Percentiles rank a stretch among this genome's conserved stretches.
These are phyloP conservation scores for Drosophila kikkawai DNA, from an alignment of 1,140 invertebrate genomes.

Conservation along the genomic window DNA sequence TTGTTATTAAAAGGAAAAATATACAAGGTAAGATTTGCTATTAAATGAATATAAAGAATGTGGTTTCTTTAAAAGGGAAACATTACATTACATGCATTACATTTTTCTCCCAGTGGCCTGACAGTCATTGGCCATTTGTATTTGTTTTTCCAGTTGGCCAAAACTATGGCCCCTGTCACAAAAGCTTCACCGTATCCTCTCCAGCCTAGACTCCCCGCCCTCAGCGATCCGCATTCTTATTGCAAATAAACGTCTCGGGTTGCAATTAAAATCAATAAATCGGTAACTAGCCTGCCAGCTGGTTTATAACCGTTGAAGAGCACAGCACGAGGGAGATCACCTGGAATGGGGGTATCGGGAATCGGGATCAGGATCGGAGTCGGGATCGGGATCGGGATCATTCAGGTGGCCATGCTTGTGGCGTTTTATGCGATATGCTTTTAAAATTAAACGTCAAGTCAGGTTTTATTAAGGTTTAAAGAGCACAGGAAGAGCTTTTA, in stretches of 20 bases:
- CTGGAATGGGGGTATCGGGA: slow-evolving; percentile 1
- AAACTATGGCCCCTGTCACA: slow-evolving; percentile 73
- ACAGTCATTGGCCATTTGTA: slow-evolving; percentile 29
- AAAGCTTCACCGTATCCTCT: slow-evolving; percentile 14
- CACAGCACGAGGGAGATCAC: slow-evolving; percentile 39
- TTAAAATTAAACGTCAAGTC: slow-evolving; percentile 67
- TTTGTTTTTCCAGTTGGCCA: slow-evolving; percentile 78
- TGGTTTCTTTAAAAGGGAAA: background rate
- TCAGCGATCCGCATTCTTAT: slow-evolving; percentile 69
- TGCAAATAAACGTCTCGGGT: slow-evolving; percentile 78
- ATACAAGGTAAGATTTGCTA: too few relatives aligned
- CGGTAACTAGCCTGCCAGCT: slow-evolving; percentile 81
- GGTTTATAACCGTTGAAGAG: slow-evolving; percentile 72
- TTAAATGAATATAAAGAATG: background rate
- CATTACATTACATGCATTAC: background rate
- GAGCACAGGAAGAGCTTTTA: slow-evolving; percentile 22
- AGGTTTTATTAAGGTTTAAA: slow-evolving; percentile 59
- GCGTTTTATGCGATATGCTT: slow-evolving; percentile 46
- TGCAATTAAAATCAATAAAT: slow-evolving; percentile 84
- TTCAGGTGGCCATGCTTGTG: slow-evolving; percentile 26
- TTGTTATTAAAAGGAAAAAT: background rate
- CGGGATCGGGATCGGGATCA: slow-evolving; percentile 7
- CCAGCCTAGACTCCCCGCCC: slow-evolving; percentile 47
- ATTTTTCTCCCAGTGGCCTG: background rate
- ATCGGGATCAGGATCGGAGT: background rate